Percentiles rank a stretch among this genome's conserved stretches.
Evolutionary conservation across 2,113 vertebrate species (phyloP).

Genomic region (Oryctolagus cuniculus): mOryCun1.1 NC_091436.1:60564001-60564500

Average conservation of each 20-base stretch:
- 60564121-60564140: background rate
- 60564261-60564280: background rate
- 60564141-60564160: background rate
- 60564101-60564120: background rate
- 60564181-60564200: no score
- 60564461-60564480: no score
- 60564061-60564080: background rate
- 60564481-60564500: background rate
- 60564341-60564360: conserved; percentile 18
- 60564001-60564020: background rate
- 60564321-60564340: conserved; percentile 1
- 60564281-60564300: background rate
- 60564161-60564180: background rate
- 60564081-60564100: background rate
- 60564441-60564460: background rate
- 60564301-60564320: background rate
- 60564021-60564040: background rate
- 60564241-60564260: background rate
- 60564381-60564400: conserved; percentile 25
- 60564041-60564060: no score
- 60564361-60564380: background rate
- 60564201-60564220: background rate
- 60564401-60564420: background rate
- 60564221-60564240: background rate
- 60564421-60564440: background rate